Evolutionary conservation across 2,797 vertebrate genomes (phyloP), one percentile per base, ranked within the genome.

Genomic region (Gymnopithys bicolor): DNA sequence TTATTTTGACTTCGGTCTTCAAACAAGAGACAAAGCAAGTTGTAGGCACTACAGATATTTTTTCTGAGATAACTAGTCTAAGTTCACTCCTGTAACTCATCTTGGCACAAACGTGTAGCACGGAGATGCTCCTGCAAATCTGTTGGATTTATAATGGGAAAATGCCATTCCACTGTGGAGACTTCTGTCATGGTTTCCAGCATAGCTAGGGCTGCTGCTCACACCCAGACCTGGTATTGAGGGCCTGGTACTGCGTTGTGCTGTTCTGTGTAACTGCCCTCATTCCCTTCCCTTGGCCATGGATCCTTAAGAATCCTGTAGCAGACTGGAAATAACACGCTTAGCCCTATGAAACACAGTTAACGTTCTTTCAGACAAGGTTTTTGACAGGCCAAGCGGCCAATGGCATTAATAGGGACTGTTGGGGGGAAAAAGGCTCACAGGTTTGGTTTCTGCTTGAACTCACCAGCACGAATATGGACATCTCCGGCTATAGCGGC

Each of bases 401-500:
- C 37, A 48, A 70, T 67, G 48, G 11, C 10, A 5, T 66, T 87
- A 33, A 17, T 4, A 66, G 63, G 21, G 21, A 28, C 18, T 49
- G 33, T 2, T 58, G 41, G 7, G 43, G 41, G 41, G 14, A 25
- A 59, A 17, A 63, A 53, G 9, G 24, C 9, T 39, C 15, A 3
- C 17, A 28, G 43, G 35, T 82, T 67, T 90, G 49, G 30, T 70
- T 90, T 60, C 64, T 80, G 45, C 39, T 66, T 78, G 37, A 59
- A 98, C 99, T 93, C 97, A 99, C 99, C 99, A 99, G 98, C 99
- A 99, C 73, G 98, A 98, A 83, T 99, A 99, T 0, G 99, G 99
- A 74, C 99, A 99, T 51, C 98, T 98, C 93, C 98, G 98, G 93
- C 98, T 98, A 16, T 99, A 99, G 62, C 98, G 98, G 94, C 99